Base-by-base conservation (phyloP, 1,140 invertebrate species). In the Drosophila lacertosa region DNA sequence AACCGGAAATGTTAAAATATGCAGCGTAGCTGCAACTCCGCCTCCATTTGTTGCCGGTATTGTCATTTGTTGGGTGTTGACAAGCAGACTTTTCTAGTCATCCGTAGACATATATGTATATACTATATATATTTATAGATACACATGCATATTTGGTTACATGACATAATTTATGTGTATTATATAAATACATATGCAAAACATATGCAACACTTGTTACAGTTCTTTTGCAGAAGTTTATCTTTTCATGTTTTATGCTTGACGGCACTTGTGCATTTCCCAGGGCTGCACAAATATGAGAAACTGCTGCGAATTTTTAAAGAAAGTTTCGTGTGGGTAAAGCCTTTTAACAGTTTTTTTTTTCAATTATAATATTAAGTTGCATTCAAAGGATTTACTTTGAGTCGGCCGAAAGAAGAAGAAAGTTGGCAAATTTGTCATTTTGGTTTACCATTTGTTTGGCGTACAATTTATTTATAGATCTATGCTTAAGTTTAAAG, bases 1-100 rank as follows among this genome's bases (percentile, higher is more conserved):
- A 88, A 81, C 82, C 81, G 82, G 81, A 86, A 81, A 76, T 86
- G 82, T 70, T 80, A 48, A 86, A 86, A 86, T 86, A 86, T 86
- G 77, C 82, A 81, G 74, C 69, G 68, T 74, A 42, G 47, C 69
- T 20, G 32, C 13, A 10, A 20, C 40, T 37, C 59, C 42, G 37
- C 35, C 15, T 39, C 15, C 20, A 33, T 44, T 9, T 55, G 16
- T 15, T 51, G 60, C 39, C 51, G 55, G 39, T 18, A 59, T 65
- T 79, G 58, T 22, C 39, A 44, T 39, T 39, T 64, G 24, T 26
- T 29, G 40, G 45, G 54, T 68, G 72, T 86, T 74, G 81, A 82
- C 78, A 67, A 60, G 18, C 63, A 66, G 68, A 59, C 68, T 65
- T 70, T 64, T 57, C 33, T 39, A 57, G 59, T 55, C 62, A 60